phyloP scores from a whole-genome alignment of 2,888 invertebrate species.

The Cheilosia grossa region DNA sequence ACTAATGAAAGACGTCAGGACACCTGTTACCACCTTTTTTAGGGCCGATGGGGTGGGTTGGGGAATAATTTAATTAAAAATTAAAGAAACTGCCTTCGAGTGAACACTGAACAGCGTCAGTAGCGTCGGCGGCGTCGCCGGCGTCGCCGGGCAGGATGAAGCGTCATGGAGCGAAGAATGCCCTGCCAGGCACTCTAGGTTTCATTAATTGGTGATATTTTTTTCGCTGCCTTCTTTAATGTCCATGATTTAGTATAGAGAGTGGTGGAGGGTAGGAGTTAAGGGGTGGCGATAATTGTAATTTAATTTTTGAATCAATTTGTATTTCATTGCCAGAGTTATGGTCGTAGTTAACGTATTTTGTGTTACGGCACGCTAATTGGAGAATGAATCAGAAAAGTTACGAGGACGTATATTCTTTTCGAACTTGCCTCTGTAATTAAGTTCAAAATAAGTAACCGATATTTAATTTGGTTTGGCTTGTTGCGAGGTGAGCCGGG shows the following conservation, averaged over 20 bases:
- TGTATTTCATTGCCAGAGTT: constrained; percentile 69
- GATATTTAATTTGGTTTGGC: not conserved
- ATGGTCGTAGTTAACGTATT: constrained; percentile 62
- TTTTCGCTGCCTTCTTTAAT: constrained; percentile 36
- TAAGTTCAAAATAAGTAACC: constrained; percentile 13
- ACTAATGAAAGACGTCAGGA: constrained; percentile 62
- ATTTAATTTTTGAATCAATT: constrained; percentile 74
- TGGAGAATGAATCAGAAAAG: constrained; percentile 45
- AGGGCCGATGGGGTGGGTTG: constrained; percentile 20
- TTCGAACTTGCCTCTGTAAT: not conserved
- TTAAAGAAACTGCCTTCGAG: constrained; percentile 66
- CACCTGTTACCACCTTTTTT: constrained; percentile 68
- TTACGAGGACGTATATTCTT: constrained; percentile 7
- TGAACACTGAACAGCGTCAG: constrained; percentile 45
- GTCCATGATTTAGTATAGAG: constrained; percentile 52
- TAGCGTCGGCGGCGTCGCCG: not conserved
- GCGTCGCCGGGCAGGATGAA: not conserved
- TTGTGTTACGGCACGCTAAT: constrained; percentile 49
- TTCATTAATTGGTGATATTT: constrained; percentile 66
- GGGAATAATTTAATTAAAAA: constrained; percentile 73
- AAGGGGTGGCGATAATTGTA: constrained; percentile 68
- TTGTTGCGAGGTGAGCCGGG: not conserved
- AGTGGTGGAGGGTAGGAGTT: constrained; percentile 2
- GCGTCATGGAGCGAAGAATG: not conserved
- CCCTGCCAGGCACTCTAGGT: constrained; percentile 37